Conservation (phyloP, 2,113 vertebrate genomes). For the Callionymus lyra region DNA sequence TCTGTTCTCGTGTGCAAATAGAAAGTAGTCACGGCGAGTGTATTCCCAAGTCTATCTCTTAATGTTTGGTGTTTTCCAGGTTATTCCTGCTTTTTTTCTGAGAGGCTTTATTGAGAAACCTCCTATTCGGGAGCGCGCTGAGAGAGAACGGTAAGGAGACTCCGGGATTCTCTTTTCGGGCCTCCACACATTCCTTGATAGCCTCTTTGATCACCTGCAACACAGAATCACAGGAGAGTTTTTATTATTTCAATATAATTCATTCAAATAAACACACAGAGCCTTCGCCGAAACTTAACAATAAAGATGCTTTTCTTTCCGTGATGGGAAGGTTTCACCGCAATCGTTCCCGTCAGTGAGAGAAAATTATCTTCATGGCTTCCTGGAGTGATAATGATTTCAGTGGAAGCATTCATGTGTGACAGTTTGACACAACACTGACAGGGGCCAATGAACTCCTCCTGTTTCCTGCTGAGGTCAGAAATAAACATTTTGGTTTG, state of each 20-base stretch:
- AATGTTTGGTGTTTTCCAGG: constrained; percentile 29
- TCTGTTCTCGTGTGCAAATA: constrained; percentile 6
- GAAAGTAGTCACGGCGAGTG: neutral
- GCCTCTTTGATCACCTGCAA: constrained; percentile 83
- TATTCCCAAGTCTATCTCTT: constrained; percentile 9
- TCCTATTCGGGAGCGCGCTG: constrained; percentile 76
- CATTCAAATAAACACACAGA: no score
- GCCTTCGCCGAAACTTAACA: no score
- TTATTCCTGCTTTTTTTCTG: constrained; percentile 48
- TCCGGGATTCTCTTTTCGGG: constrained; percentile 76
- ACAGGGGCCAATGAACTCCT: no score
- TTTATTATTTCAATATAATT: neutral
- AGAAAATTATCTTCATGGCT: no score
- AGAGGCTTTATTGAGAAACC: constrained; percentile 69
- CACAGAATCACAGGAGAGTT: constrained; percentile 1
- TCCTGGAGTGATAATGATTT: no score
- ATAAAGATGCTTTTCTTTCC: no score
- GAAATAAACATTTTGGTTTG: no score
- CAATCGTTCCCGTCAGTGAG: no score
- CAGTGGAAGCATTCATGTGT: no score
- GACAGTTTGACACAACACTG: no score
- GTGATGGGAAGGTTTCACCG: no score
- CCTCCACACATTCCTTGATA: constrained; percentile 78
- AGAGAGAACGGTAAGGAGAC: constrained; percentile 77
- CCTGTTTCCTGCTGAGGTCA: no score